Evolutionary conservation across 2,888 invertebrate species (phyloP), one percentile per base, ranked within the genome.

Genomic region (Macaria liturata): DNA sequence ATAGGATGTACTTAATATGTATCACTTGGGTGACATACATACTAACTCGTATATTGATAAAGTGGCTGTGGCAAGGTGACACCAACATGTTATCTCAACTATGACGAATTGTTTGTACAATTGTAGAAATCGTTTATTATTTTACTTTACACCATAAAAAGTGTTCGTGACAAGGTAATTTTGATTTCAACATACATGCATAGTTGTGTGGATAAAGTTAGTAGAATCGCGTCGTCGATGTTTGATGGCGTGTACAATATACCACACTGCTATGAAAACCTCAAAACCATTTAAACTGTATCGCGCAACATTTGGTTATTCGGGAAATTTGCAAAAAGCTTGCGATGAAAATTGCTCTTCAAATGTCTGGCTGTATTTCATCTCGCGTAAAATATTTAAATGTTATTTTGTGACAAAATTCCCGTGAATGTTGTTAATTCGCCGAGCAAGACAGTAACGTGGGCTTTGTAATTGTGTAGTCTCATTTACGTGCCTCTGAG

Each of bases 121-220:
- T 57, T 44, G 53, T 37, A n/a, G 42, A 42, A 49, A 57, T 63
- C 45, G 48, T 51, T 65, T 58, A 53, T 62, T 56, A 56, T 60
- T 67, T 50, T 62, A 64, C 67, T 69, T 60, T 8, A 57, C 62
- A 62, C 54, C 61, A 59, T 62, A 62, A 61, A 61, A 60, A 70
- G 64, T 64, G 67, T 62, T 70, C 66, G 65, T 67, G 69, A 66
- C 67, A 59, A 65, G 62, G 59, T 62, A 65, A 78, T 79, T 78
- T 76, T 70, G 70, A 71, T 62, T 65, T 56, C 31, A 46, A 65
- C 60, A 59, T n/a, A n/a, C n/a, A n/a, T n/a, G n/a, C n/a, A n/a
- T 65, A 51, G 49, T 57, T 52, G 52, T 71, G 67, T 70, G 69
- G 69, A 75, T 74, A 69, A 67, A 71, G 68, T 71, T 70, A 65